These are phyloP conservation scores for Herpailurus yagouaroundi DNA, from an alignment of 2,113 vertebrate genomes.

Conservation along the genomic window DNA sequence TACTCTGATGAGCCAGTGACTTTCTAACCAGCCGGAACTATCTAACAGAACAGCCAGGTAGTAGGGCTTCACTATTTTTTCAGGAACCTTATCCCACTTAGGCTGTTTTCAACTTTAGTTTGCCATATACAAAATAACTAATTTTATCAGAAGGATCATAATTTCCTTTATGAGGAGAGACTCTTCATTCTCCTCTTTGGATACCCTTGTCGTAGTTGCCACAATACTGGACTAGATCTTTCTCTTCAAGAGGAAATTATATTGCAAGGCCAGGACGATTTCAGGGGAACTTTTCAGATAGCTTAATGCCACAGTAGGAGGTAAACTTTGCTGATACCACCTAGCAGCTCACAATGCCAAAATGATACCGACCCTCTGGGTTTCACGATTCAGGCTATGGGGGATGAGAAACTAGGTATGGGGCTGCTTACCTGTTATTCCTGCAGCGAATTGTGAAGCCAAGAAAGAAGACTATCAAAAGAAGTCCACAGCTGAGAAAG, in stretches of 20 bases:
- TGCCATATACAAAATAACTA: background rate
- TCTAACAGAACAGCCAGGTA: background rate
- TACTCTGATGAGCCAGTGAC: background rate
- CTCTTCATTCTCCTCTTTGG: background rate
- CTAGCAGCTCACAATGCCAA: background rate
- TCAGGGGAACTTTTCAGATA: background rate
- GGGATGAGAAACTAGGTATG: background rate
- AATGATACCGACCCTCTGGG: background rate
- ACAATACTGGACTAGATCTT: background rate
- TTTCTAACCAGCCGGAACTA: background rate
- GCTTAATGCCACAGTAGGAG: background rate
- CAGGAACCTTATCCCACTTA: background rate
- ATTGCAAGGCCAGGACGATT: background rate
- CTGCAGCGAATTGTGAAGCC: conserved; percentile 95
- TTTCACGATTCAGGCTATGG: background rate
- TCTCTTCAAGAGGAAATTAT: background rate
- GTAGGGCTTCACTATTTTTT: background rate
- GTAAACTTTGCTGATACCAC: background rate
- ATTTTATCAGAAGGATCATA: background rate
- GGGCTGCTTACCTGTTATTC: conserved; percentile 92
- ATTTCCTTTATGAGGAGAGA: background rate
- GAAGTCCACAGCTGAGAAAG: conserved; percentile 92
- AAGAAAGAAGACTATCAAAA: conserved; percentile 91
- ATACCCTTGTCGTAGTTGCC: background rate
- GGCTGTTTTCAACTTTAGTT: background rate